phyloP scores from a whole-genome alignment of 2,888 invertebrate species.

The Serripes groenlandicus region DNA sequence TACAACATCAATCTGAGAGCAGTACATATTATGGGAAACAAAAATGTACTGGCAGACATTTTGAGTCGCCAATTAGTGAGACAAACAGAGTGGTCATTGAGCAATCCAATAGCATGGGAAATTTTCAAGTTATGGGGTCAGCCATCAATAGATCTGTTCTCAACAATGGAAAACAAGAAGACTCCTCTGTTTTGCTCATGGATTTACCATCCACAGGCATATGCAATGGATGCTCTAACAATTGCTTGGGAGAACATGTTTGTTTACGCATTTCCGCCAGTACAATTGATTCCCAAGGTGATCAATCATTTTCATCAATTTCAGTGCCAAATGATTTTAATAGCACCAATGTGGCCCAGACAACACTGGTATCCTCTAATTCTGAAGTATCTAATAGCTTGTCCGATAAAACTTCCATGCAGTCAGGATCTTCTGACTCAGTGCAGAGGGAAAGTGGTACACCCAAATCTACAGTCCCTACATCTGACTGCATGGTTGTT shows the following conservation, averaged over 20 bases:
- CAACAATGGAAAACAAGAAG: conserved; percentile 16
- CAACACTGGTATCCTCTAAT: conserved; percentile 46
- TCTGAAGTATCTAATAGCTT: conserved; percentile 30
- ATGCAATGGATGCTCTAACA: conserved; percentile 42
- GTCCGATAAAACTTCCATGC: conserved; percentile 27
- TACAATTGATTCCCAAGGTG: conserved; percentile 38
- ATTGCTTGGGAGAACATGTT: conserved; percentile 47
- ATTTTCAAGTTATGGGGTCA: conserved; percentile 45
- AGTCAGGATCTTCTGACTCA: conserved; percentile 28
- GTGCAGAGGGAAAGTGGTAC: conserved; percentile 29
- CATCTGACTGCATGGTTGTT: conserved; percentile 42
- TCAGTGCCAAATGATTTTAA: conserved; percentile 39
- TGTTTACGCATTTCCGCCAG: conserved; percentile 43
- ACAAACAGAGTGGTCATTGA: conserved; percentile 16
- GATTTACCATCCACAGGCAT: conserved; percentile 32
- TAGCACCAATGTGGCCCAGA: conserved; percentile 40
- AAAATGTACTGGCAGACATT: conserved; percentile 53
- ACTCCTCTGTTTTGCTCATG: conserved; percentile 46
- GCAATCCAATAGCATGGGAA: background rate
- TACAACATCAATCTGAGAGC: conserved; percentile 33
- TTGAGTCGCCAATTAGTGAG: background rate
- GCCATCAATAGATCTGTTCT: conserved; percentile 13
- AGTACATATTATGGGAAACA: conserved; percentile 35
- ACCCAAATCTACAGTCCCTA: conserved; percentile 15
- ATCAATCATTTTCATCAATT: conserved; percentile 30